Conservation (phyloP, 2,888 invertebrate species). For the Drosophila villosipedis region DNA sequence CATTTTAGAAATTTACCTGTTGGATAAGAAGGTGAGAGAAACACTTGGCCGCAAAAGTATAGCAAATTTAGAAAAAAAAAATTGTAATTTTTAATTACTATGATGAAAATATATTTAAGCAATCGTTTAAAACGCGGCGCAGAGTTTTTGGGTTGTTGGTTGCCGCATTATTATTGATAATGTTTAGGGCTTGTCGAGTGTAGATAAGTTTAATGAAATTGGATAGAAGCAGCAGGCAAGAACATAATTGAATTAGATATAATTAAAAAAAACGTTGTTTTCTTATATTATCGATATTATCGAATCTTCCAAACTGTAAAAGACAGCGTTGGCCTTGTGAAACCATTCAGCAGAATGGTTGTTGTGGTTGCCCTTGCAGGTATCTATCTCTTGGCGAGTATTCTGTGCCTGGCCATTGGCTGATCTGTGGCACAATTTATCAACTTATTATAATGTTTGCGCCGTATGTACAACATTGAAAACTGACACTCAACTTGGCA, state of each 20-base stretch:
- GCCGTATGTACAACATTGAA: slow-evolving; percentile 40
- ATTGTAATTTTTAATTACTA: not conserved
- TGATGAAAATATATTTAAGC: not conserved
- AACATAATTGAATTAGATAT: slow-evolving; percentile 36
- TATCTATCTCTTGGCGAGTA: slow-evolving; percentile 1
- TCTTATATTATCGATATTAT: no score
- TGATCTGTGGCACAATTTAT: slow-evolving; percentile 13
- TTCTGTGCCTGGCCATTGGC: slow-evolving; percentile 24
- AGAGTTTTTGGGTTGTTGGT: not conserved
- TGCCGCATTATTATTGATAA: slow-evolving; percentile 1
- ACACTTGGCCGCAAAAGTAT: not conserved
- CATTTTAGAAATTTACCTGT: no score
- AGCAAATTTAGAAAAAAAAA: no score
- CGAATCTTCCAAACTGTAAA: slow-evolving; percentile 35
- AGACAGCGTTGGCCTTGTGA: slow-evolving; percentile 4
- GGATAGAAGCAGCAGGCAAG: slow-evolving; percentile 11
- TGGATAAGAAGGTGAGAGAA: not conserved
- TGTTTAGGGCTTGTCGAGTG: not conserved
- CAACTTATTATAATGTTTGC: slow-evolving; percentile 59
- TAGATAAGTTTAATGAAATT: slow-evolving; percentile 39
- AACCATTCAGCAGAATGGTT: slow-evolving; percentile 15
- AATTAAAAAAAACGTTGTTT: slow-evolving; percentile 23
- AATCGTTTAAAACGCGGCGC: not conserved
- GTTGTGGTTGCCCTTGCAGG: not conserved
- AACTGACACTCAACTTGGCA: slow-evolving; percentile 50